Base-by-base conservation (phyloP, 2,888 invertebrate genomes). In the Cylloceria caligata region DNA sequence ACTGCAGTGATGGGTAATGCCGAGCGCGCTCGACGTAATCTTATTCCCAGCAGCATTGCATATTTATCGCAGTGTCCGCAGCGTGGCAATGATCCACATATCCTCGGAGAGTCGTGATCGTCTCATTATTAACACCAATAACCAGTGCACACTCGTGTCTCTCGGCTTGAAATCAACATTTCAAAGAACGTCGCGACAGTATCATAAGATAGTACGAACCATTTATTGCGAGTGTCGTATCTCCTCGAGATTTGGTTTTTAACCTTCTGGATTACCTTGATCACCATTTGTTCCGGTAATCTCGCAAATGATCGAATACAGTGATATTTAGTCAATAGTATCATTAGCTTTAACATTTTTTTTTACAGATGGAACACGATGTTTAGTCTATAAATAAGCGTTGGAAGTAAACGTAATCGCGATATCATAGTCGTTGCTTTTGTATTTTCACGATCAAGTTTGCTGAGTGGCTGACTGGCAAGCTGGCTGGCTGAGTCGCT, bases 361-460 rank as follows among this genome's bases (percentile, higher is more conserved):
- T n/a, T 30, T 1, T 3, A 16, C n/a, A 34, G 34, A 7, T 3
- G 24, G 24, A 13, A 55, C 7, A 19, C 34, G 34, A 34, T 11
- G 64, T n/a, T 19, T 11, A 42, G 16, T 42, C 83, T 82, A 83
- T 83, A 83, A 83, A 85, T 85, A 81, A 84, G 73, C 65, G 74
- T 74, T 64, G 67, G 69, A 42, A 84, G 81, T 62, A 75, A 77
- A 79, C 78, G 85, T 86, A 86, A 86, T 86, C 78, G 74, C 57
- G 71, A 30, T 64, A 67, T 74, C 76, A 67, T 68, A 69, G 74
- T 86, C 82, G 87, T 84, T 78, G 84, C 88, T 89, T 88, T 90
- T 89, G 88, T 88, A 88, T 89, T 91, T 91, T 91, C 90, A 91
- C 88, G 90, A 91, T 90, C 91, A 91, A 91, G 91, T 91, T 91